These are phyloP conservation scores for Perithous albicinctus DNA, from an alignment of 2,888 invertebrate species.

Conservation along the genomic window DNA sequence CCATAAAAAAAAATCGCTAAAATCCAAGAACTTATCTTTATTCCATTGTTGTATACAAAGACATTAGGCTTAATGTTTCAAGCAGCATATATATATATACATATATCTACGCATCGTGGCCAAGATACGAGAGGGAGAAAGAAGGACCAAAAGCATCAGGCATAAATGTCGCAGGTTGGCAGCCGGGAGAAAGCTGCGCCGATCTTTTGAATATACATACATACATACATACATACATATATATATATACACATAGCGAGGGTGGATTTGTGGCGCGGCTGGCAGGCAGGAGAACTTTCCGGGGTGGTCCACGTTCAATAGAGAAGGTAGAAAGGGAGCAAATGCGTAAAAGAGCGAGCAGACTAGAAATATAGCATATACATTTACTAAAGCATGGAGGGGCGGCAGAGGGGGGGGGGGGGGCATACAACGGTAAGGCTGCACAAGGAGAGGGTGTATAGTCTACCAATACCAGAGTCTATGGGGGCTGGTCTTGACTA, in stretches of 20 bases:
- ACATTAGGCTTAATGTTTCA: too few relatives aligned
- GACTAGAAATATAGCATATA: conserved; percentile 1
- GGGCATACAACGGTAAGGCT: not conserved
- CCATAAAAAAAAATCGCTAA: too few relatives aligned
- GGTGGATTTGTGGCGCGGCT: not conserved
- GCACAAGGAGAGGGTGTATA: conserved; percentile 6
- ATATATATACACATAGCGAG: not conserved
- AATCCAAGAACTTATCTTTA: too few relatives aligned
- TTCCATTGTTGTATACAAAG: too few relatives aligned
- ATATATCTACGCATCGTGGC: too few relatives aligned
- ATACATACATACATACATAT: too few relatives aligned
- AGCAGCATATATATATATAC: too few relatives aligned
- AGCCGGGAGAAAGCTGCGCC: not conserved
- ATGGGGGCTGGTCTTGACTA: conserved; percentile 35
- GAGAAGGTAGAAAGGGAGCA: conserved; percentile 5
- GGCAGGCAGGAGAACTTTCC: conserved; percentile 28
- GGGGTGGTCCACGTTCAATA: conserved; percentile 22
- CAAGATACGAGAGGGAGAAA: too few relatives aligned
- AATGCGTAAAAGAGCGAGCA: conserved; percentile 11
- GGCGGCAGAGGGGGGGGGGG: too few relatives aligned
- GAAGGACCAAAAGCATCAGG: not conserved
- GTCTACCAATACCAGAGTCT: conserved; percentile 29
- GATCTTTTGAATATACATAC: conserved; percentile 26
- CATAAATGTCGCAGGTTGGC: conserved; percentile 12
- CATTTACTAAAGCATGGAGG: not conserved